These are phyloP conservation scores for Liparis tanakae DNA, from an alignment of 2,797 vertebrate species.

Conservation along the genomic window DNA sequence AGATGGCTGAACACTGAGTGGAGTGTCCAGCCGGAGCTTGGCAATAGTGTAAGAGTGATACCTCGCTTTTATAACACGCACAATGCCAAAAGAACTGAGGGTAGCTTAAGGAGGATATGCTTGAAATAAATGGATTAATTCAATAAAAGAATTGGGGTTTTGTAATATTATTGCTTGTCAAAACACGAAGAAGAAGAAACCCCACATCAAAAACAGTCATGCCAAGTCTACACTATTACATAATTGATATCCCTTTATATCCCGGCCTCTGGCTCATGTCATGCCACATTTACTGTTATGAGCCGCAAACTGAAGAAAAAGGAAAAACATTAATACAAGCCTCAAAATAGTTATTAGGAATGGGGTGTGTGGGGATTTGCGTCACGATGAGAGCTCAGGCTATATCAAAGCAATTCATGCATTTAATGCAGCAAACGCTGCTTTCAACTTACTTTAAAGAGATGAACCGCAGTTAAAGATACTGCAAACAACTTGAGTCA, in stretches of 20 bases:
- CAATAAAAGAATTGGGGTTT: neutral
- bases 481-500: neutral
- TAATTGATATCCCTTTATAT: conserved; percentile 13
- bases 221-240: conserved; percentile 2
- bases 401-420: neutral
- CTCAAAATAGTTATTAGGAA: neutral
- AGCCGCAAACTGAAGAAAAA: conserved; percentile 3
- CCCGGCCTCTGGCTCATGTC: conserved; percentile 18
- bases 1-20: conserved; percentile 17
- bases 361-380: neutral
- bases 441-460: neutral
- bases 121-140: neutral
- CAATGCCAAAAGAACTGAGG: neutral
- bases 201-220: conserved; percentile 22
- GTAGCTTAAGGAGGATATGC: neutral
- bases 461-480: neutral
- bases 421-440: neutral
- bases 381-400: neutral
- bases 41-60: conserved; percentile 1
- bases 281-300: conserved; percentile 22
- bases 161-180: conserved; percentile 12
- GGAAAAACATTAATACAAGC: conserved; percentile 5
- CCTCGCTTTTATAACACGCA: neutral
- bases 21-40: neutral
- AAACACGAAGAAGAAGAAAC: conserved; percentile 12